Conservation (phyloP, 2,113 vertebrate species). For the Callocephalon fimbriatum region DNA sequence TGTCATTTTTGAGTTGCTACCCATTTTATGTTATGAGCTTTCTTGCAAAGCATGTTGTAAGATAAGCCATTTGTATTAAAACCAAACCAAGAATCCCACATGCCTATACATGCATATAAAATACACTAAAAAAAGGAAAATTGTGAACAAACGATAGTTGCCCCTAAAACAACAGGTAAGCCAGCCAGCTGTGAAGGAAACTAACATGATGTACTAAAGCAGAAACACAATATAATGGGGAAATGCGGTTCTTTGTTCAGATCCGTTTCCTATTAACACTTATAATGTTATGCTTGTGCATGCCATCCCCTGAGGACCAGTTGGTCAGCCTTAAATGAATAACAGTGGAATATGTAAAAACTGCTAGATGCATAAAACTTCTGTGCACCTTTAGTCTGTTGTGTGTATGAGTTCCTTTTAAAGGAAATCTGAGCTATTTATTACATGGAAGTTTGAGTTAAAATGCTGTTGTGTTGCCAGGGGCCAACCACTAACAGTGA, state of each 20-base stretch:
- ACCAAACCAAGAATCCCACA: slow-evolving; percentile 2
- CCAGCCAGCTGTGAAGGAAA: slow-evolving; percentile 77
- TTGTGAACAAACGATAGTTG: slow-evolving; percentile 44
- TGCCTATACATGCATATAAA: not conserved
- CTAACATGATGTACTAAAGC: slow-evolving; percentile 71
- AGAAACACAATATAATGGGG: slow-evolving; percentile 76
- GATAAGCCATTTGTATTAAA: slow-evolving; percentile 20
- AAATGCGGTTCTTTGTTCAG: slow-evolving; percentile 78
- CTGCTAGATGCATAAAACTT: slow-evolving; percentile 65
- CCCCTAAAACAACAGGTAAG: slow-evolving; percentile 65
- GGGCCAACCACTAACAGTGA: slow-evolving; percentile 33
- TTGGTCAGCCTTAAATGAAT: slow-evolving; percentile 64
- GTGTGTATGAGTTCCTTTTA: slow-evolving; percentile 41
- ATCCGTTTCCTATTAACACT: slow-evolving; percentile 78
- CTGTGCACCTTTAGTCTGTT: slow-evolving; percentile 21
- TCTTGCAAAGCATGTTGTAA: not conserved
- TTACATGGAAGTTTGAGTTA: slow-evolving; percentile 56
- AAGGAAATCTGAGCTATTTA: slow-evolving; percentile 66
- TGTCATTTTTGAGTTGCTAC: not conserved
- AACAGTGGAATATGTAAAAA: slow-evolving; percentile 69
- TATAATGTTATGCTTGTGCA: slow-evolving; percentile 69
- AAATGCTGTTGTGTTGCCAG: slow-evolving; percentile 49
- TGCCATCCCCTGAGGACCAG: slow-evolving; percentile 70
- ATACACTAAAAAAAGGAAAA: slow-evolving; percentile 33
- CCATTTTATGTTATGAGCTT: not conserved